phyloP scores from a whole-genome alignment of 2,113 vertebrate genomes.

The Hipposideros armiger region DNA sequence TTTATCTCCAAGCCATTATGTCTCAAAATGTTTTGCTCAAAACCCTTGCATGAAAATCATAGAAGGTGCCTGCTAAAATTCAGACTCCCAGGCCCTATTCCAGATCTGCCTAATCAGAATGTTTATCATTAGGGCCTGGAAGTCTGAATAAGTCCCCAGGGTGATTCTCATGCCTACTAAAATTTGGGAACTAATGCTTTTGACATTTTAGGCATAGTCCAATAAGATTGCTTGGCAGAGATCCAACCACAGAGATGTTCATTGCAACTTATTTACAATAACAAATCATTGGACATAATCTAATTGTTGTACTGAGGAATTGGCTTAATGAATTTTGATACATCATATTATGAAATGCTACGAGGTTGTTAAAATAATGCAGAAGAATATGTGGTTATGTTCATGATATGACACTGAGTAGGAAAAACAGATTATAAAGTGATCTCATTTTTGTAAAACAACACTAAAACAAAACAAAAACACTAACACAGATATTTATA shows the following conservation, averaged over 20 bases:
- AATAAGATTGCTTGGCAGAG: constrained; percentile 34
- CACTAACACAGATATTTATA: background rate
- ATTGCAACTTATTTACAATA: constrained; percentile 27
- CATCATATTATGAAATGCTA: constrained; percentile 41
- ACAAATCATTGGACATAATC: background rate
- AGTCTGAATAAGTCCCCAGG: background rate
- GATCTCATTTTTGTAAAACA: constrained; percentile 47
- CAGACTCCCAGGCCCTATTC: background rate
- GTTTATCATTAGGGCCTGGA: background rate
- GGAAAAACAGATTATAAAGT: constrained; percentile 5
- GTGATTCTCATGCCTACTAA: background rate
- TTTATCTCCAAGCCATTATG: background rate
- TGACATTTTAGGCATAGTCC: constrained; percentile 27
- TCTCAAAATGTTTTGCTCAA: constrained; percentile 26
- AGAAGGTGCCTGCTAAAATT: background rate
- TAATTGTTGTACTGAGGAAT: constrained; percentile 16
- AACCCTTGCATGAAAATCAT: background rate
- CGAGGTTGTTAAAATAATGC: constrained; percentile 27
- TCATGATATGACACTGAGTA: constrained; percentile 5
- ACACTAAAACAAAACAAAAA: constrained; percentile 10
- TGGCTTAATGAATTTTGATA: constrained; percentile 59
- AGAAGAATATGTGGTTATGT: constrained; percentile 39
- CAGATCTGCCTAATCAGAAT: background rate
- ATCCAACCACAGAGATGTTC: constrained; percentile 25
- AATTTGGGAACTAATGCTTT: constrained; percentile 18